Evolutionary conservation across 2,113 vertebrate species (phyloP).

Genomic region (Sinocyclocheilus grahami): DNA sequence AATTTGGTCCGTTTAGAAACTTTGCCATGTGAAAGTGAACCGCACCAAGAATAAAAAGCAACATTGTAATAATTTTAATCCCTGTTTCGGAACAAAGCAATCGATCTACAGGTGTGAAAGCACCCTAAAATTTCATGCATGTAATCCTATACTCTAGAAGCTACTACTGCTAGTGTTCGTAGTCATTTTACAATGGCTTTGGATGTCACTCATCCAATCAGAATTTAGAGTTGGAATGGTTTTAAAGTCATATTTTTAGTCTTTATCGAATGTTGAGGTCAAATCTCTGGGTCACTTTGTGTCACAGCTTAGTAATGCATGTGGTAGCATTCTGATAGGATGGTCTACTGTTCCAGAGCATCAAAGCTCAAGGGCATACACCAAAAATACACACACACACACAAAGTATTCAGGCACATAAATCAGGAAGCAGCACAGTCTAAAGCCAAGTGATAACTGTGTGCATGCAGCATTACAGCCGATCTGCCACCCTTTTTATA

Average conservation of each 20-base stretch:
- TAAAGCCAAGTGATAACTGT: slow-evolving; percentile 24
- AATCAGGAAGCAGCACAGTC: slow-evolving; percentile 28
- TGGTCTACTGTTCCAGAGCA: slow-evolving; percentile 37
- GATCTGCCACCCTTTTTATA: neutral
- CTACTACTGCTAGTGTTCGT: neutral
- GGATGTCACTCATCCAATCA: neutral
- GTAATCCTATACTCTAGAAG: neutral
- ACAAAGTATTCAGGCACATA: slow-evolving; percentile 32
- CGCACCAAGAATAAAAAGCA: too few relatives aligned
- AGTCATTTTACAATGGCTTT: neutral
- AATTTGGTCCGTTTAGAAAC: too few relatives aligned
- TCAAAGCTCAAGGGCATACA: slow-evolving; percentile 40
- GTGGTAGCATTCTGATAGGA: slow-evolving; percentile 32
- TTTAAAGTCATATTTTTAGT: neutral
- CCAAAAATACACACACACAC: slow-evolving; percentile 13
- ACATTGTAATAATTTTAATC: too few relatives aligned
- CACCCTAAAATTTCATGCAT: neutral
- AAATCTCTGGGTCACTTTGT: neutral
- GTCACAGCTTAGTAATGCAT: slow-evolving; percentile 27
- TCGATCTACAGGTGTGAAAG: too few relatives aligned
- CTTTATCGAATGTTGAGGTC: neutral
- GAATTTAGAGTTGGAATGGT: neutral
- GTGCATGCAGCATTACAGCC: slow-evolving; percentile 43
- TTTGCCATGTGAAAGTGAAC: too few relatives aligned
- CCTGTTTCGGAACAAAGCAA: too few relatives aligned